Base-by-base conservation (phyloP, 2,797 vertebrate genomes). In the Pitangus sulphuratus region DNA sequence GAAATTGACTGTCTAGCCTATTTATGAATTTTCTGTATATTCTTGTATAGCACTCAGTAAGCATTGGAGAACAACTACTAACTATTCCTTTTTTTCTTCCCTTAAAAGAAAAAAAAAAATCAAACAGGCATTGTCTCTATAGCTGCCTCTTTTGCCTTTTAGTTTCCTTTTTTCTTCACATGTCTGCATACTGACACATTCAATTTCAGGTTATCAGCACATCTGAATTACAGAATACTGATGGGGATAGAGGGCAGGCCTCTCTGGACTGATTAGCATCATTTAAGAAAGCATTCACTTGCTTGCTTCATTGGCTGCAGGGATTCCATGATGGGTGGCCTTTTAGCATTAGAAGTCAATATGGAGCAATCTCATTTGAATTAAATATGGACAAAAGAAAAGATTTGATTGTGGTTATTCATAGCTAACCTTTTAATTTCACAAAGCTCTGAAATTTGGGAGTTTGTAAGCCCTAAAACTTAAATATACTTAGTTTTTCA, bases 231-330 rank as follows among this genome's bases (percentile, higher is more conserved):
- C 98, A 98, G 98, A 98, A 98, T 98, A 98, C 98, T 98, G 98
- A 99, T 98, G 98, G 98, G 98, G 98, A 98, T 98, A 98, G 98
- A 98, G 98, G 98, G 98, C 99, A 98, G 98, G 98, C 98, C 99
- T 99, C 99, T 98, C 98, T 62, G 98, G 99, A 98, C 99, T 99
- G 99, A 99, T 99, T 99, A 99, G 98, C 99, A 98, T 99, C 98
- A 98, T 99, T 99, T 99, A 99, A 99, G 98, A 99, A 99, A 98
- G 98, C 97, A 98, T 98, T 98, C 97, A 94, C 98, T 99, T 97
- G 98, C 98, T 97, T 92, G 98, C 97, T 98, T 98, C 98, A 96
- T 97, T 98, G 98, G 98, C 98, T 98, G 97, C 98, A 98, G 97
- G 94, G 97, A 98, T 98, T 96, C 98, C 98, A 95, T 98, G 98